Evolutionary conservation across 2,113 vertebrate species (phyloP), one percentile per base, ranked within the genome.

Genomic region (Harpagus bidentatus): DNA sequence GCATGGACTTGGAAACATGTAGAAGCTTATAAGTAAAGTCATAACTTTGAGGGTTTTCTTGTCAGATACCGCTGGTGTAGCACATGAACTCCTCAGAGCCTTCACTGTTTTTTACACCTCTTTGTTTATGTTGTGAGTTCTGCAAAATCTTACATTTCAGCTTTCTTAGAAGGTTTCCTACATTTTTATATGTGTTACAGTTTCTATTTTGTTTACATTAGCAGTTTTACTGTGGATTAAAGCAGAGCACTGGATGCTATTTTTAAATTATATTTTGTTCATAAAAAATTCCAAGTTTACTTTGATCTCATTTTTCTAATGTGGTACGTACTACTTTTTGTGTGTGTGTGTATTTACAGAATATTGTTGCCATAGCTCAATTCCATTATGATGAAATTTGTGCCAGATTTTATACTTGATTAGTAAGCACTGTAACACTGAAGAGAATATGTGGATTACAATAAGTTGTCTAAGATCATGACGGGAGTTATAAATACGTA

Each of bases 291-390:
- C 55, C 28, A 61, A 77, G 43, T 95, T 97, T 92, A 88, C 95
- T 97, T 95, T 95, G 92, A 97, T 97, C 95, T 96, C 16, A 82
- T 83, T 95, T 97, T 97, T 79, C 85, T 95, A 78, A 93, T 72
- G 40, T 96, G 81, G 82, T 86, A 92, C 2, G 6, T 95, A 71
- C 36, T 80, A n/a, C 48, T 50, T 8, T 69, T 65, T 81, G 48
- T 90, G 38, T 18, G 9, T 36, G 32, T 53, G 52, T 72, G 10
- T 76, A 48, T 66, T 95, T 86, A 47, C 16, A 91, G 61, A 88
- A n/a, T 87, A 82, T 87, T 81, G 23, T 79, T 86, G 45, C 58
- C 17, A 38, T 91, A 95, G 83, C 62, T 93, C 73, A 93, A 31
- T 76, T 79, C 32, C 40, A 90, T 97, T 94, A 78, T 87, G 40